These are phyloP conservation scores for Reinhardtius hippoglossoides DNA, from an alignment of 2,113 vertebrate genomes.

Conservation along the genomic window DNA sequence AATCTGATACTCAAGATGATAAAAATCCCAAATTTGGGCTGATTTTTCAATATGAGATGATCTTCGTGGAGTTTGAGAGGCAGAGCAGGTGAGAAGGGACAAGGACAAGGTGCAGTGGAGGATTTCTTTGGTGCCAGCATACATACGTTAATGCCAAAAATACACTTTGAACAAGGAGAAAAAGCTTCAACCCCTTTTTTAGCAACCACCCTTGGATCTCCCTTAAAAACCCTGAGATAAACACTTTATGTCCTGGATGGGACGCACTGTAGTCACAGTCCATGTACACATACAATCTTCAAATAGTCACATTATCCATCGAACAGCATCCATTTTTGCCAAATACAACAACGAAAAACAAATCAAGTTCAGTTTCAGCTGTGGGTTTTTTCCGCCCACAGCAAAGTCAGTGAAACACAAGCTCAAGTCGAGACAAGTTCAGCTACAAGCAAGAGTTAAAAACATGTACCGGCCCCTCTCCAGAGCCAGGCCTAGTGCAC, in stretches of 20 bases:
- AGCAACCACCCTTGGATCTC: slow-evolving; percentile 37
- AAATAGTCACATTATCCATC: slow-evolving; percentile 55
- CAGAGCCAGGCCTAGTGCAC: slow-evolving; percentile 43
- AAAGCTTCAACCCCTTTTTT: slow-evolving; percentile 34
- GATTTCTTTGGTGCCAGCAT: slow-evolving; percentile 69
- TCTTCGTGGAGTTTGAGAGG: slow-evolving; percentile 26
- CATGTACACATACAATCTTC: slow-evolving; percentile 67
- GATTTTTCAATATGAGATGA: neutral
- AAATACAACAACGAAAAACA: slow-evolving; percentile 34
- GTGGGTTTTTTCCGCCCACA: slow-evolving; percentile 4
- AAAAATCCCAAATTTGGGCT: slow-evolving; percentile 21
- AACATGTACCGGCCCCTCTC: neutral
- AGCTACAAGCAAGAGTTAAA: slow-evolving; percentile 30
- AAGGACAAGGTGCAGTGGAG: slow-evolving; percentile 55
- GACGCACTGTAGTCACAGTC: slow-evolving; percentile 54
- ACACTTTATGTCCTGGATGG: slow-evolving; percentile 45
- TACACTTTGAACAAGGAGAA: slow-evolving; percentile 31
- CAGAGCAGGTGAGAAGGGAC: slow-evolving; percentile 27
- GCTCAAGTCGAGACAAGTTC: slow-evolving; percentile 20
- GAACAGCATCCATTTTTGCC: slow-evolving; percentile 28
- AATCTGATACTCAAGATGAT: slow-evolving; percentile 8
- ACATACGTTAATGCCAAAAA: slow-evolving; percentile 42
- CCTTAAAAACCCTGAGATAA: slow-evolving; percentile 82
- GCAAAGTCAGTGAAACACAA: slow-evolving; percentile 39
- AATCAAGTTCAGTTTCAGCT: slow-evolving; percentile 25